Conservation (phyloP, 30 jellyfish, hydroid and myxozoan species). For the Nemopilema nomurai region DNA sequence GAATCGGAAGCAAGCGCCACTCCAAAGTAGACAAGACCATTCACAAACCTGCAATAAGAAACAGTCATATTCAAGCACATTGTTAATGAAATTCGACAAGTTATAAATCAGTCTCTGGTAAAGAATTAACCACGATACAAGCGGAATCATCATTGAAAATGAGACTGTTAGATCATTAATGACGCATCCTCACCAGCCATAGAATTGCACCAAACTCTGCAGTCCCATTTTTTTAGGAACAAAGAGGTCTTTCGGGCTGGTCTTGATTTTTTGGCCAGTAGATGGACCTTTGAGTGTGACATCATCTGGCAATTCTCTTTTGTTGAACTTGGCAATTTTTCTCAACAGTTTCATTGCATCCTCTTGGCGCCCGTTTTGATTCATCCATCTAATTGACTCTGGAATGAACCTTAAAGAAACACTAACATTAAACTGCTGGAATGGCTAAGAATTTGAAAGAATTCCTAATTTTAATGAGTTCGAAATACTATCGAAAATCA, state of each 20-base stretch:
- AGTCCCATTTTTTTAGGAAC: constrained; percentile 58
- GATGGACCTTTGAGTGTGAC: constrained; percentile 4
- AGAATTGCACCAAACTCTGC: constrained; percentile 71
- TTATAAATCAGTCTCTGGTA: too few species aligned
- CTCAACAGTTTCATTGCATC: constrained; percentile 58
- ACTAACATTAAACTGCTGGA: too few species aligned
- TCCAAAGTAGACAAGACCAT: constrained; percentile 52
- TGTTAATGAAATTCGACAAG: too few species aligned
- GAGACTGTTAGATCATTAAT: too few species aligned
- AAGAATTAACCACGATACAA: too few species aligned
- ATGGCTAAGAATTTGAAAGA: too few species aligned
- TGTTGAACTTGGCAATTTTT: constrained; percentile 59
- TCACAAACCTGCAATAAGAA: constrained; percentile 8
- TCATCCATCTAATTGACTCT: constrained; percentile 85
- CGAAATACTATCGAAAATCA: not conserved
- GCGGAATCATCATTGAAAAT: too few species aligned
- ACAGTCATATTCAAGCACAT: too few species aligned
- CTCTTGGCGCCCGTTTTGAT: constrained; percentile 43
- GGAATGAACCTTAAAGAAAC: constrained; percentile 62
- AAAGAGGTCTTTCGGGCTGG: constrained; percentile 48
- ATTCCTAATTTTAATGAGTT: not conserved
- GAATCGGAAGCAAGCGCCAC: constrained; percentile 53
- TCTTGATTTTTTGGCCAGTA: constrained; percentile 15
- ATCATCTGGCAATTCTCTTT: constrained; percentile 35
- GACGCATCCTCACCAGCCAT: constrained; percentile 50